Evolutionary conservation across 2,797 vertebrate genomes (phyloP), one percentile per base, ranked within the genome.

Genomic region (Mormyrus proboscirostris): DNA sequence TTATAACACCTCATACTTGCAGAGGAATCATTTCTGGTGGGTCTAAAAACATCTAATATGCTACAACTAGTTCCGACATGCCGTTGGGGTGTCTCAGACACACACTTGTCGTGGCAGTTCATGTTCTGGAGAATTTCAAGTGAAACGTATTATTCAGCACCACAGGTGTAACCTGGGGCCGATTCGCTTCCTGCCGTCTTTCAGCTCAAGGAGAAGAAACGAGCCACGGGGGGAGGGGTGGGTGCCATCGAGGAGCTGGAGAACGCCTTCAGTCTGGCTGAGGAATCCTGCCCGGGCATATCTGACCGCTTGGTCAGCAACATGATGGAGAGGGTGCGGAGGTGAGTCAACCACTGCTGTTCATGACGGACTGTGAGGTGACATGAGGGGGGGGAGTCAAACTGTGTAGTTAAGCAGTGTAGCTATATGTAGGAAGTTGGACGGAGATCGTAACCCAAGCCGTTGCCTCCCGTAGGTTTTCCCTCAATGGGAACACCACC

Each of bases 271-370:
- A 98, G 97, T 94, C 95, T 99, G 92, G 99, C 99, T 0, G 99
- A 99, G 93, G 98, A 99, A 94, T 99, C 98, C 51, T 99, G 98
- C 94, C 99, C 99, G 0, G 99, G 99, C 92, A 99, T 99, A 95
- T 98, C 99, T 0, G 98, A 99, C 95, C 96, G 97, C 92, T 96
- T 99, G 9, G 97, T 99, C 94, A 97, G 97, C 53, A 97, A 97
- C 92, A 96, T 99, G 96, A 97, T 98, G 95, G 97, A 99, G 91
- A 96, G 98, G 90, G 97, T 99, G 94, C 97, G 98, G 95, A 98
- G 98, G 98, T 99, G 92, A 94, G 92, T 51, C 16, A 38, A 0
- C 5, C 2, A 6, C 76, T 29, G 29, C 19, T 50, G 29, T 53
- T 33, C n/a, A 53, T 3, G 38, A 22, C 2, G 44, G 38, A 47